Evolutionary conservation across 1,140 invertebrate genomes (phyloP).

Genomic region (Trachymyrmex cornetzi): DNA sequence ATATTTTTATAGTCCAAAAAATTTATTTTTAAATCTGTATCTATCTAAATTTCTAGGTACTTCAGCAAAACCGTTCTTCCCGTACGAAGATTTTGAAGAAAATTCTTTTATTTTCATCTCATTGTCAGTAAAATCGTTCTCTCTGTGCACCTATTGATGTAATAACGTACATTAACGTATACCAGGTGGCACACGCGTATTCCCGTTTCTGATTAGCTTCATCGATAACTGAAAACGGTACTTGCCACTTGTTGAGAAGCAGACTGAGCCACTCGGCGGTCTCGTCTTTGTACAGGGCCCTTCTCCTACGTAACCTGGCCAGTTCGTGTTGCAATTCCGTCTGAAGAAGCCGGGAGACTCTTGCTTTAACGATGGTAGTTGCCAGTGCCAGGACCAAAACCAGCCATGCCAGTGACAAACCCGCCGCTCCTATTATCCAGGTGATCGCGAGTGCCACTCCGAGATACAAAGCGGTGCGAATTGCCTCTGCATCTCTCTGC

Average conservation of each 20-base stretch:
- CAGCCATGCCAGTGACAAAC: conserved; percentile 83
- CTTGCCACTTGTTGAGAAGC: conserved; percentile 87
- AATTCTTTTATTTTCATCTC: too few relatives aligned
- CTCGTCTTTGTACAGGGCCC: conserved; percentile 86
- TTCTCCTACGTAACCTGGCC: conserved; percentile 83
- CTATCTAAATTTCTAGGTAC: too few relatives aligned
- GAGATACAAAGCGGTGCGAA: conserved; percentile 77
- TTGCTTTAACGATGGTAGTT: conserved; percentile 78
- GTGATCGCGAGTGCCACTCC: conserved; percentile 75
- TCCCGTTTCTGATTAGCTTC: conserved; percentile 6
- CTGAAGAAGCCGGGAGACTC: conserved; percentile 79
- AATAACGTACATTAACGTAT: background rate
- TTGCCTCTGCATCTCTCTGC: conserved; percentile 79
- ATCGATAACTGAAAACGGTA: conserved; percentile 23
- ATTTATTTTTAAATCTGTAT: too few relatives aligned
- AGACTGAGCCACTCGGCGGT: conserved; percentile 88
- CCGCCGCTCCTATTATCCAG: conserved; percentile 82
- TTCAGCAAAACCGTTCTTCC: too few relatives aligned
- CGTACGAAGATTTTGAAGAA: too few relatives aligned
- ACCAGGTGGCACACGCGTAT: background rate
- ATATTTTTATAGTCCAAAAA: too few relatives aligned
- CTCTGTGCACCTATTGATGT: background rate
- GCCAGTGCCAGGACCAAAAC: conserved; percentile 81
- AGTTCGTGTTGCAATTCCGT: conserved; percentile 81
- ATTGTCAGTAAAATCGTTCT: too few relatives aligned